Evolutionary conservation across 2,888 invertebrate genomes (phyloP).

Genomic region (Drosophila demipolita): DNA sequence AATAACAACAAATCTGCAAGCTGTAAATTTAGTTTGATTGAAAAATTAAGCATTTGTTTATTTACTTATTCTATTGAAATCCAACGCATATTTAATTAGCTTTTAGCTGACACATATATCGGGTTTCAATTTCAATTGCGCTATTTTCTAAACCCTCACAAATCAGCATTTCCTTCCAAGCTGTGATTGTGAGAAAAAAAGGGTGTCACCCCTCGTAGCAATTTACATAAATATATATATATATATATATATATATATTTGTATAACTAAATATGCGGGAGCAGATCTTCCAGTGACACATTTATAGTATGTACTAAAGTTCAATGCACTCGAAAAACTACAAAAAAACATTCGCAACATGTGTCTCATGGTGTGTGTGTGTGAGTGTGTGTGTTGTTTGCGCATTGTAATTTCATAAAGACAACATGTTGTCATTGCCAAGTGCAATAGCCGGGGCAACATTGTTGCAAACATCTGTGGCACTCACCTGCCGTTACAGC

Average conservation of each 20-base stretch:
- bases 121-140: constrained; percentile 12
- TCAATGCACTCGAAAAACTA: constrained; percentile 35
- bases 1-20: not conserved
- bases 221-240: not conserved
- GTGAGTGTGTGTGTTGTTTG: not conserved
- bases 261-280: constrained; percentile 38
- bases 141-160: constrained; percentile 15
- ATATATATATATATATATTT: not conserved
- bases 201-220: constrained; percentile 13
- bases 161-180: not conserved
- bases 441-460: constrained; percentile 50
- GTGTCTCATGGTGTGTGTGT: constrained; percentile 9
- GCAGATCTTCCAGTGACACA: constrained; percentile 50
- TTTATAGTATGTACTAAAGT: constrained; percentile 41
- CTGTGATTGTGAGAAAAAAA: constrained; percentile 17
- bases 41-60: not conserved
- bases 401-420: constrained; percentile 6
- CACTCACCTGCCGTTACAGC: constrained; percentile 45
- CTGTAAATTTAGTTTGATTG: not conserved
- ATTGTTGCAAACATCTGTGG: constrained; percentile 47
- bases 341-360: constrained; percentile 36
- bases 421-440: constrained; percentile 54
- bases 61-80: not conserved
- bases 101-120: not conserved
- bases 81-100: not conserved